phyloP scores from a whole-genome alignment of 2,888 invertebrate species.

The Rhingia campestris region DNA sequence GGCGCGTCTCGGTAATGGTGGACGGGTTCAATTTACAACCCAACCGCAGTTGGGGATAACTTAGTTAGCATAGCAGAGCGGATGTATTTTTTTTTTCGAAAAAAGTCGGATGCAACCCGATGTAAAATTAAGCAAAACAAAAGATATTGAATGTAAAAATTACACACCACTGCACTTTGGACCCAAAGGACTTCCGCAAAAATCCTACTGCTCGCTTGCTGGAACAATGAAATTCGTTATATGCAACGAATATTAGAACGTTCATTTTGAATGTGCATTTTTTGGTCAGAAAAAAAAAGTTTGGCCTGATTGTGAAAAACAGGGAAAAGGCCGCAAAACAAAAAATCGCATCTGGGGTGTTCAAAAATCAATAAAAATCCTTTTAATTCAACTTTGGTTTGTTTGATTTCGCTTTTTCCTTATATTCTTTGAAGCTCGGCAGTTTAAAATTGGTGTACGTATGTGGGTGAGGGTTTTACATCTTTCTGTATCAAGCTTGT shows the following conservation, averaged over 20 bases:
- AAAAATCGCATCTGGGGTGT: neutral
- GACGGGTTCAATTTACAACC: slow-evolving; percentile 36
- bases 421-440: neutral
- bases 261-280: slow-evolving; percentile 23
- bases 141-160: slow-evolving; percentile 19
- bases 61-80: slow-evolving; percentile 30
- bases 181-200: neutral
- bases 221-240: slow-evolving; percentile 55
- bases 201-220: neutral
- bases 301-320: neutral
- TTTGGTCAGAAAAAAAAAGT: neutral
- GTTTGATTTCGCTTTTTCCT: slow-evolving; percentile 31
- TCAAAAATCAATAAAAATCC: slow-evolving; percentile 64
- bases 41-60: slow-evolving; percentile 44
- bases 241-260: neutral
- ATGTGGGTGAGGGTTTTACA: neutral
- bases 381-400: slow-evolving; percentile 57
- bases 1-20: neutral
- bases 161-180: slow-evolving; percentile 30
- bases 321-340: slow-evolving; percentile 13
- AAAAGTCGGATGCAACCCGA: slow-evolving; percentile 1
- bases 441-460: slow-evolving; percentile 14
- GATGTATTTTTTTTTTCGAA: neutral
- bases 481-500: slow-evolving; percentile 5
- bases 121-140: slow-evolving; percentile 35